Percentiles rank a stretch among this genome's conserved stretches.
phyloP scores from a whole-genome alignment of 2,888 invertebrate genomes.

The Xanthorhoe designata region DNA sequence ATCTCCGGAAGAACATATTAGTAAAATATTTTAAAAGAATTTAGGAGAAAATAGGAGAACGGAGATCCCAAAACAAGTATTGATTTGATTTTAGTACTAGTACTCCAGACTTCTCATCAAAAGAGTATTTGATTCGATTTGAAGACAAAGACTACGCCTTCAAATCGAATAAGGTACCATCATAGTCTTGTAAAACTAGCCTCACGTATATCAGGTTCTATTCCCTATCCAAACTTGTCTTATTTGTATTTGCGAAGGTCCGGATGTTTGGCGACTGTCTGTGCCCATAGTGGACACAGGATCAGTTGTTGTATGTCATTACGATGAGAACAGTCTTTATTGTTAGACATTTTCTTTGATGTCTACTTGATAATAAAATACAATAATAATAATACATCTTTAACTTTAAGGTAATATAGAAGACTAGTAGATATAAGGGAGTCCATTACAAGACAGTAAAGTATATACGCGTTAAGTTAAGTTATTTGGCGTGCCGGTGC shows the following conservation, averaged over 20 bases:
- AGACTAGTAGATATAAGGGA: background rate
- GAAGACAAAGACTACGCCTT: background rate
- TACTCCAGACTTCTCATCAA: too few relatives aligned
- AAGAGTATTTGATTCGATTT: too few relatives aligned
- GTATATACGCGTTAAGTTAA: background rate
- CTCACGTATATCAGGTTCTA: slow-evolving; percentile 48
- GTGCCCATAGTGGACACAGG: slow-evolving; percentile 63
- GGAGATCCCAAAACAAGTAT: too few relatives aligned
- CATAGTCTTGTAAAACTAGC: slow-evolving; percentile 26
- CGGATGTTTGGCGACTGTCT: slow-evolving; percentile 75
- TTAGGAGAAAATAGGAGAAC: too few relatives aligned
- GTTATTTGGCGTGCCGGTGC: background rate
- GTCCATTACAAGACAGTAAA: background rate
- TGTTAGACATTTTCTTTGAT: slow-evolving; percentile 24
- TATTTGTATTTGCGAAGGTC: slow-evolving; percentile 67
- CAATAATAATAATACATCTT: too few relatives aligned
- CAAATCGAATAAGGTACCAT: slow-evolving; percentile 20
- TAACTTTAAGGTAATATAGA: too few relatives aligned
- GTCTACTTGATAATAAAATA: slow-evolving; percentile 16
- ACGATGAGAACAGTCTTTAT: slow-evolving; percentile 23
- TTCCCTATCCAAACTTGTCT: slow-evolving; percentile 56
- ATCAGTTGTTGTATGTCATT: slow-evolving; percentile 35
- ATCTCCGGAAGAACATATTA: too few relatives aligned
- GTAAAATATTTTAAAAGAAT: too few relatives aligned
- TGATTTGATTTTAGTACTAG: too few relatives aligned